These are phyloP conservation scores for Hozukius guyotensis DNA, from an alignment of 2,797 vertebrate species.

Conservation along the genomic window DNA sequence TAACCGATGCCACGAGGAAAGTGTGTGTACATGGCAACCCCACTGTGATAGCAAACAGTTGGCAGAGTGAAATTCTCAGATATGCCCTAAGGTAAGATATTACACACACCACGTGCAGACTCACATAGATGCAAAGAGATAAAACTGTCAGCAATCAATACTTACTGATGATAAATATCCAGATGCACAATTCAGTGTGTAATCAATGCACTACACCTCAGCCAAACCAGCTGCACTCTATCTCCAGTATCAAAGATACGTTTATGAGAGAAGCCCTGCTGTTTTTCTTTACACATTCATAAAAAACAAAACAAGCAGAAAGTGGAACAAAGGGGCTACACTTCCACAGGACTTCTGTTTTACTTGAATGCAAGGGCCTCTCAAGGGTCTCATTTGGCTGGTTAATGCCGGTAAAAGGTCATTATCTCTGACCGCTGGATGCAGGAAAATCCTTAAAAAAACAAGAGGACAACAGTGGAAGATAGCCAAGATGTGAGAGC, in stretches of 20 bases:
- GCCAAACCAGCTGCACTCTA: constrained; percentile 14
- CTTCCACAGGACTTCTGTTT: constrained; percentile 63
- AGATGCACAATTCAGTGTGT: constrained; percentile 9
- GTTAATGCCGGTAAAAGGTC: constrained; percentile 48
- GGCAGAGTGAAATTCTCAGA: constrained; percentile 7
- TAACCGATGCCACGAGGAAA: constrained; percentile 3
- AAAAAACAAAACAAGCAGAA: constrained; percentile 42
- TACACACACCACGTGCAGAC: background rate
- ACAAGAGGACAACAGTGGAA: constrained; percentile 80
- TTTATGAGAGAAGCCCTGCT: constrained; percentile 34
- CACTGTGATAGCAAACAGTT: constrained; percentile 31
- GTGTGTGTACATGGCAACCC: constrained; percentile 70
- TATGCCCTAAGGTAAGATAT: background rate
- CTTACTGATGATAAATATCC: constrained; percentile 64
- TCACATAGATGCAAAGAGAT: background rate
- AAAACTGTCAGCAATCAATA: constrained; percentile 28
- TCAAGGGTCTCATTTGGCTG: constrained; percentile 74
- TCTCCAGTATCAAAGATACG: constrained; percentile 27
- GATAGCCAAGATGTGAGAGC: constrained; percentile 66
- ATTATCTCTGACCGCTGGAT: constrained; percentile 62
- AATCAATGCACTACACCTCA: constrained; percentile 25
- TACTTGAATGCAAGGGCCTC: constrained; percentile 56
- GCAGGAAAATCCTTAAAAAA: constrained; percentile 70
- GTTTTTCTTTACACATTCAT: constrained; percentile 23
- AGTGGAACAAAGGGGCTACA: constrained; percentile 66